phyloP scores from a whole-genome alignment of 2,888 invertebrate genomes.

The Aspidiotus destructor region DNA sequence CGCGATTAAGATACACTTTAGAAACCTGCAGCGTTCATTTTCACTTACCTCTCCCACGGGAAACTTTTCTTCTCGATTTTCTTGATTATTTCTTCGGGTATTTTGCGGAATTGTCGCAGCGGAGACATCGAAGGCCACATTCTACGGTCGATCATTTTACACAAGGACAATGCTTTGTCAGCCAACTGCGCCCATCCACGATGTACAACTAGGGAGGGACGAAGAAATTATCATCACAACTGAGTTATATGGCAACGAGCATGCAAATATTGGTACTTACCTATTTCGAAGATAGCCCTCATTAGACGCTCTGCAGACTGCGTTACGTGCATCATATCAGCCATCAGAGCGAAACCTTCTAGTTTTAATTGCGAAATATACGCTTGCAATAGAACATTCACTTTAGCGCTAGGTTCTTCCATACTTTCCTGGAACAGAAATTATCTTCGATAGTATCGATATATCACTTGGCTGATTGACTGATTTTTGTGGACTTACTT shows the following conservation, averaged over 20 bases:
- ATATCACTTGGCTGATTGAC: too few relatives aligned
- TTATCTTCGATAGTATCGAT: too few relatives aligned
- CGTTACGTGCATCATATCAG: conserved; percentile 98
- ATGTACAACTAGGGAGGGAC: conserved; percentile 52
- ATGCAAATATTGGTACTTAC: conserved; percentile 34
- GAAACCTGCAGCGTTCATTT: not conserved
- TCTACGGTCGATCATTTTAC: conserved; percentile 96
- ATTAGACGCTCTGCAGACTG: conserved; percentile 92
- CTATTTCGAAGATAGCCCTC: conserved; percentile 93
- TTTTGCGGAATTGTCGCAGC: conserved; percentile 89
- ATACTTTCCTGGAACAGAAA: conserved; percentile 62
- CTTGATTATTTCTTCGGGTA: conserved; percentile 92
- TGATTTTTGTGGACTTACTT: conserved; percentile 46
- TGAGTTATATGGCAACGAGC: not conserved
- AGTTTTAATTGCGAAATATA: conserved; percentile 97
- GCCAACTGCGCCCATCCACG: conserved; percentile 95
- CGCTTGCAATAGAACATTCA: conserved; percentile 89
- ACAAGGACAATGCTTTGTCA: conserved; percentile 87
- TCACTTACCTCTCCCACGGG: conserved; percentile 61
- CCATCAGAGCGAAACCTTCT: conserved; percentile 97
- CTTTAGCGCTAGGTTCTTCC: conserved; percentile 94
- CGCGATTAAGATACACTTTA: too few relatives aligned
- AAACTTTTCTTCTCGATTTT: conserved; percentile 97
- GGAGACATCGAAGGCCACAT: conserved; percentile 99
- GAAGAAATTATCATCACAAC: conserved; percentile 42